phyloP scores from a whole-genome alignment of 2,888 invertebrate genomes.

The Augiades crinisus region DNA sequence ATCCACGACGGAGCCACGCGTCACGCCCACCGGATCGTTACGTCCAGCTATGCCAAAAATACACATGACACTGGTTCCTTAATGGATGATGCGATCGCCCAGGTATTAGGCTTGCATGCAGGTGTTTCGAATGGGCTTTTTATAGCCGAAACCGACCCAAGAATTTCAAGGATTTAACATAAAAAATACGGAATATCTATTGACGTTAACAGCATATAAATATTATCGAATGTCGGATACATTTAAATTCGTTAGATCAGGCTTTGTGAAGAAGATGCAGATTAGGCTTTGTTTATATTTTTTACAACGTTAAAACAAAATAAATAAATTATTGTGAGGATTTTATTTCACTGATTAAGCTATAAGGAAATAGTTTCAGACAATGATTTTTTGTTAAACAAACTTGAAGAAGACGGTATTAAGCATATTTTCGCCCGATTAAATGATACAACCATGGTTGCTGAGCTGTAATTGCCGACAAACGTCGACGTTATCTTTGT shows the following conservation, averaged over 20 bases:
- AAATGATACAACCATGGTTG: too few species aligned
- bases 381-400: too few species aligned
- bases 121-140: conserved; percentile 5
- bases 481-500: too few species aligned
- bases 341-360: too few species aligned
- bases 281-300: too few species aligned
- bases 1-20: background rate
- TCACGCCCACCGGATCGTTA: background rate
- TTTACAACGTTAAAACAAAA: too few species aligned
- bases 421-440: too few species aligned
- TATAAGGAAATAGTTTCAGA: too few species aligned
- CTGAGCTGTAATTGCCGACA: too few species aligned
- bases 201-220: conserved; percentile 4
- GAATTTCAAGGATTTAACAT: conserved; percentile 15
- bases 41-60: background rate
- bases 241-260: background rate
- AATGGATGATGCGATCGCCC: conserved; percentile 4
- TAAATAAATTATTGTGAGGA: too few species aligned
- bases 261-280: background rate
- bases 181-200: conserved; percentile 11
- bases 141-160: conserved; percentile 2
- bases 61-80: background rate
- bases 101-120: conserved; percentile 1
- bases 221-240: background rate
- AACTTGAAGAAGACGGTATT: too few species aligned